A percentile compares a stretch with the other conserved stretches of the same genome.
Evolutionary conservation across 1,140 invertebrate genomes (phyloP).

Genomic region (Papilio dardanus): DNA sequence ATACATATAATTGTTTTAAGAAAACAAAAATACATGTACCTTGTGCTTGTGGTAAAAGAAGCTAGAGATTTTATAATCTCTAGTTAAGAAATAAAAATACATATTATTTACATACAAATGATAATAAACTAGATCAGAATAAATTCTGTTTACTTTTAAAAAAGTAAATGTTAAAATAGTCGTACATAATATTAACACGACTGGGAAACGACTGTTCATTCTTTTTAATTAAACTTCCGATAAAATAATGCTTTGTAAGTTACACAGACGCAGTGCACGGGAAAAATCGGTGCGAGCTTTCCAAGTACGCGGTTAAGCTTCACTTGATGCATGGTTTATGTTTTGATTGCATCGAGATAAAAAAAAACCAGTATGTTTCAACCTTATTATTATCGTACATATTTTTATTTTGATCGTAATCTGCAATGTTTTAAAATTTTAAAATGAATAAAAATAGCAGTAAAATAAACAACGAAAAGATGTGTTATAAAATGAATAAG

Average conservation of each 20-base stretch:
- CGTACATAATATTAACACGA: background rate
- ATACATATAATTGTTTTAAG: too few relatives aligned
- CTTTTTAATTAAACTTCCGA: constrained; percentile 3
- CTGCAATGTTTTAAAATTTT: background rate
- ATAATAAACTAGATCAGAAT: too few relatives aligned
- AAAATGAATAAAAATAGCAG: background rate
- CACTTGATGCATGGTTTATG: constrained; percentile 10
- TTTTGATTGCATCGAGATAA: background rate
- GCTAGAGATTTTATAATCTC: too few relatives aligned
- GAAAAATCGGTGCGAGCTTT: constrained; percentile 7
- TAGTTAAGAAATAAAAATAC: too few relatives aligned
- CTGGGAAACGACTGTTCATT: background rate
- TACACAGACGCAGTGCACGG: background rate
- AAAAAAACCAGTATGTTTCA: background rate
- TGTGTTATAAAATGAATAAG: background rate
- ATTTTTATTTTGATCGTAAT: too few relatives aligned
- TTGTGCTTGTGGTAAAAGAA: too few relatives aligned
- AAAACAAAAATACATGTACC: too few relatives aligned
- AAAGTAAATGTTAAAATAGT: background rate
- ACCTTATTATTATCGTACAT: background rate
- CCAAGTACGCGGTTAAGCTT: constrained; percentile 3
- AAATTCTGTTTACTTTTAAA: too few relatives aligned
- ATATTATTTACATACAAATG: too few relatives aligned
- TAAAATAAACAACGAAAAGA: background rate
- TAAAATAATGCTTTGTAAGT: constrained; percentile 12